These are phyloP conservation scores for Dicrurus megarhynchus DNA, from an alignment of 2,113 vertebrate genomes.

Conservation along the genomic window DNA sequence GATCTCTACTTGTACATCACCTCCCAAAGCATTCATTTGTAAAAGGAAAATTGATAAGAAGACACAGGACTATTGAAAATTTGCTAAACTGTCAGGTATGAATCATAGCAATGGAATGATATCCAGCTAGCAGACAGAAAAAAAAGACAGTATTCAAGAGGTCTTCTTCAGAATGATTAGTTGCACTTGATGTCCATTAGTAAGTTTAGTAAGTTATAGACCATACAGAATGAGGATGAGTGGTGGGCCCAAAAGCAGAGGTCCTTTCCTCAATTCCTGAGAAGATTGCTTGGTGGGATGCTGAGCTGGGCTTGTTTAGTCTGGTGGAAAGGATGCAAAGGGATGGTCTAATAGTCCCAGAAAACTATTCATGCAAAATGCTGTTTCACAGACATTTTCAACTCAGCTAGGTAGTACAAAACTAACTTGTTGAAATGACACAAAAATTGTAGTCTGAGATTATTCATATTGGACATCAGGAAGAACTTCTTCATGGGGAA, in stretches of 20 bases:
- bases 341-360: background rate
- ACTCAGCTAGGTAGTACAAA: background rate
- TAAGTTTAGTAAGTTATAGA: background rate
- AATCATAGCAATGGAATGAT: background rate
- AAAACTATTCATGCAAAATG: background rate
- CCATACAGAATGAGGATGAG: background rate
- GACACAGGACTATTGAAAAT: background rate
- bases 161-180: background rate
- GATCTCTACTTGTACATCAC: background rate
- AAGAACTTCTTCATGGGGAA: background rate
- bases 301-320: background rate
- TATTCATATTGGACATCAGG: background rate
- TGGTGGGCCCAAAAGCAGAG: background rate
- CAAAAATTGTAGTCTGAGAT: background rate
- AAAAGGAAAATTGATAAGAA: background rate
- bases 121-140: background rate
- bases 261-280: fast-evolving
- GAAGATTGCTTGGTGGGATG: fast-evolving
- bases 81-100: background rate
- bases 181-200: background rate
- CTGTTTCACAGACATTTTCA: background rate
- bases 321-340: background rate
- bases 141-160: background rate
- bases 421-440: background rate
- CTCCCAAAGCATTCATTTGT: background rate